phyloP scores from a whole-genome alignment of 2,113 vertebrate genomes.

The Oryzias javanicus region DNA sequence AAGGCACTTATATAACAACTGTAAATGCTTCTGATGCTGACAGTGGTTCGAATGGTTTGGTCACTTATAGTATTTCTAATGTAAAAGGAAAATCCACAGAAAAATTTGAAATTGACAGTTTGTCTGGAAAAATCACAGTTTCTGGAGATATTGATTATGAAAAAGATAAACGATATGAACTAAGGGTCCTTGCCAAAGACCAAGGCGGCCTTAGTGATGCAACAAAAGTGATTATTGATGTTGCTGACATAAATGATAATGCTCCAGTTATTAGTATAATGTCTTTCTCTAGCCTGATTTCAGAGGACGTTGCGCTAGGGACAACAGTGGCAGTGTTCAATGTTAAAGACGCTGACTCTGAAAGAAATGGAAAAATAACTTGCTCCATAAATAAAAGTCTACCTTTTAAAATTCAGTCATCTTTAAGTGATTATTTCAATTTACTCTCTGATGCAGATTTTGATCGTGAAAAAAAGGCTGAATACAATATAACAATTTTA shows the following conservation, averaged over 20 bases:
- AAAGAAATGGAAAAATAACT: constrained; percentile 43
- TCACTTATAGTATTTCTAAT: constrained; percentile 45
- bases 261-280: constrained; percentile 55
- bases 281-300: constrained; percentile 51
- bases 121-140: constrained; percentile 52
- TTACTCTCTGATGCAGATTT: constrained; percentile 42
- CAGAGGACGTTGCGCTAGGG: constrained; percentile 48
- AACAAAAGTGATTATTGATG: constrained; percentile 58
- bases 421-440: constrained; percentile 60
- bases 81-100: constrained; percentile 19
- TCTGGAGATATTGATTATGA: constrained; percentile 59
- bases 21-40: constrained; percentile 63
- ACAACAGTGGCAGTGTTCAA: constrained; percentile 64
- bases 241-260: constrained; percentile 68
- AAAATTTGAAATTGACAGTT: constrained; percentile 45
- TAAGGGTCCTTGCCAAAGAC: constrained; percentile 58
- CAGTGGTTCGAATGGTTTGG: constrained; percentile 42
- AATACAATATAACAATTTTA: constrained; percentile 57
- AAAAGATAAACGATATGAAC: constrained; percentile 58
- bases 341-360: constrained; percentile 61
- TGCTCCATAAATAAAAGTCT: constrained; percentile 40
- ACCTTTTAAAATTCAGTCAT: constrained; percentile 56
- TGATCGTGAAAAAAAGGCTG: constrained; percentile 45
- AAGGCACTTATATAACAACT: constrained; percentile 42
- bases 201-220: constrained; percentile 52